These are phyloP conservation scores for Rhineura floridana DNA, from an alignment of 2,113 vertebrate species.

Conservation along the genomic window DNA sequence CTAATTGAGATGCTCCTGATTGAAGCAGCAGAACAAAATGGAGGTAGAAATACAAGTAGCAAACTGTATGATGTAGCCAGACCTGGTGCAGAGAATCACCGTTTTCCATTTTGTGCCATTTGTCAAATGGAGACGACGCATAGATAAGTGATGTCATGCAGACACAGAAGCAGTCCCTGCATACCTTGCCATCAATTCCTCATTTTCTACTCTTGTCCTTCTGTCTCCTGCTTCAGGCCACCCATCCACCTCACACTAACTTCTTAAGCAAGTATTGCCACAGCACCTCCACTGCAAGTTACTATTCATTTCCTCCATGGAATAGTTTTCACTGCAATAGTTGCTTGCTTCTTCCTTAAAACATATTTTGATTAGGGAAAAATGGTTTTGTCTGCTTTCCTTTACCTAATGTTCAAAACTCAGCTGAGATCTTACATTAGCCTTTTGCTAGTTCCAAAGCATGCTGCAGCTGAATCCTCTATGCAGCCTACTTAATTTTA, in stretches of 20 bases:
- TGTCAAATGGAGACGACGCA: background rate
- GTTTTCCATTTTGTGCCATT: background rate
- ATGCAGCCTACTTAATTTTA: constrained; percentile 66
- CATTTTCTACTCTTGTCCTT: background rate
- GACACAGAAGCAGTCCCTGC: background rate
- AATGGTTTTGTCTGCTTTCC: constrained; percentile 47
- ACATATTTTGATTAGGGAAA: constrained; percentile 32
- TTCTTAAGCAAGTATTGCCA: background rate
- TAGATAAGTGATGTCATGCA: background rate
- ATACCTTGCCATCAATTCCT: background rate
- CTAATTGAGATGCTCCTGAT: background rate
- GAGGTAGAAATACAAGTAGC: background rate
- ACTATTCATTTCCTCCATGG: background rate
- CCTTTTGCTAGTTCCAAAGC: constrained; percentile 53
- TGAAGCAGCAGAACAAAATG: background rate
- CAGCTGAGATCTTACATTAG: constrained; percentile 55
- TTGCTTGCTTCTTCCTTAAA: constrained; percentile 22
- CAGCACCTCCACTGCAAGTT: background rate
- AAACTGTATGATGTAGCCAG: background rate
- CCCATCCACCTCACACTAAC: background rate
- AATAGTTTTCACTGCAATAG: background rate
- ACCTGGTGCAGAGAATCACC: background rate
- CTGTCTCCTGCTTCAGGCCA: background rate
- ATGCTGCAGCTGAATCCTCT: constrained; percentile 66
- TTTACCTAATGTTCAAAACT: constrained; percentile 60